Evolutionary conservation across 2,888 invertebrate species (phyloP).

Genomic region (Torymus texanus): DNA sequence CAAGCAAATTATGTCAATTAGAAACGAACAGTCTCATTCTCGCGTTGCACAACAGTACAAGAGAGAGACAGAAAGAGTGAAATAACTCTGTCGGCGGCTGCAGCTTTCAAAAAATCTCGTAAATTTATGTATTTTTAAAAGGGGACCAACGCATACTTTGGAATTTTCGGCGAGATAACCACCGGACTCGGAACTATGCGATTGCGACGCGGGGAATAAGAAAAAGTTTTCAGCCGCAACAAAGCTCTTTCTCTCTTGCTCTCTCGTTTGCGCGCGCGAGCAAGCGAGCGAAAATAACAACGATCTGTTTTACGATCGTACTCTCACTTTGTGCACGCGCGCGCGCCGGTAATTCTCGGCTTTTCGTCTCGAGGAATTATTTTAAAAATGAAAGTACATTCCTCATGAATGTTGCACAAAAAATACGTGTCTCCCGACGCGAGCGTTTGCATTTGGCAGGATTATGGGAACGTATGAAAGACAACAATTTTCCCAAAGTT

Average conservation of each 20-base stretch:
- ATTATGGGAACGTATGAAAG: neutral
- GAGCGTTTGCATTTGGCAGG: no score
- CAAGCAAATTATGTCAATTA: no score
- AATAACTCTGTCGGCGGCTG: no score
- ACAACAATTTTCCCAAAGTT: neutral
- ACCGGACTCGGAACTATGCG: conserved; percentile 2
- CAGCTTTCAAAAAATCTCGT: no score
- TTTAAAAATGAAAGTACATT: conserved; percentile 54
- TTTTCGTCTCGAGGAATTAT: conserved; percentile 36
- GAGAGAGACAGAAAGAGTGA: no score
- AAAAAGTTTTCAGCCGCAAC: conserved; percentile 53
- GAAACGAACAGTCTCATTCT: no score
- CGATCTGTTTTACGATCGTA: conserved; percentile 48
- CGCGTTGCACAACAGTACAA: no score
- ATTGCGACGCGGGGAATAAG: conserved; percentile 12
- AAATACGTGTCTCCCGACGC: conserved; percentile 9
- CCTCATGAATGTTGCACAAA: conserved; percentile 25
- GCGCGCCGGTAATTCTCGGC: conserved; percentile 37
- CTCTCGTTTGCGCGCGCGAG: neutral
- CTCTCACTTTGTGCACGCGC: conserved; percentile 37
- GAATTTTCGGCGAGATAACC: conserved; percentile 20
- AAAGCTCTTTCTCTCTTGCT: no score
- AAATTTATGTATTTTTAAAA: conserved; percentile 3
- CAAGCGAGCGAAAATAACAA: conserved; percentile 33
- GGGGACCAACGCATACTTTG: conserved; percentile 5